Base-by-base conservation (phyloP, 2,888 invertebrate genomes). In the Strigamia transsilvanica region DNA sequence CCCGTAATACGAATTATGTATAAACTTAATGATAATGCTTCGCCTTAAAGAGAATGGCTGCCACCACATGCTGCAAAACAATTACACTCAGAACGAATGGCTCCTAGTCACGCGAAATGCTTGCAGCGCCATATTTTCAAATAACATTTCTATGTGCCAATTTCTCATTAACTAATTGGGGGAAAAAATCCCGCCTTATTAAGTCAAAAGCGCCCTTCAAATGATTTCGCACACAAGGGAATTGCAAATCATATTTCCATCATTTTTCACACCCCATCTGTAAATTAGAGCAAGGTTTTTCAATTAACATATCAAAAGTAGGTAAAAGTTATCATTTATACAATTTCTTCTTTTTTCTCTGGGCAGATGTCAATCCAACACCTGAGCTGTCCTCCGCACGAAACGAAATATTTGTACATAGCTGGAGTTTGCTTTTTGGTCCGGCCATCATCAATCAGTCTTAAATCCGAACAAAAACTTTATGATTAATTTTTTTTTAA, bases 1-100 rank as follows among this genome's bases (percentile, higher is more conserved):
- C 73, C 73, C 27, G 32, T 73, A 73, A 2, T 23, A 23, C 73
- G 73, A 73, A 73, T 32, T 73, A 32, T 27, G 12, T 23, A 66
- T 66, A 27, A 12, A 32, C 15, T 27, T 32, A 73, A 73, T 73
- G 73, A 13, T 12, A 23, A 73, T 32, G 32, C 73, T 73, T 73
- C 73, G 73, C 23, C 27, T 32, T 73, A 73, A 73, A 12, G 73
- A 73, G 73, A 32, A 32, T 73, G 2, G 32, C 73, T 73, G n/a
- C 73, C 73, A 27, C 73, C 73, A 27, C 73, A 73, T 73, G 73
- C 32, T 73, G 73, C 73, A 73, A 73, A 73, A 73, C 73, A 73
- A 73, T 73, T 73, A 73, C 73, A 23, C 23, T 27, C 73, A 73
- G 73, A 27, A 32, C 73, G 73, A 73, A 73, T 32, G 9, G 73